Base-by-base conservation (phyloP, 1,140 invertebrate genomes). In the Drosophila ficusphila region DNA sequence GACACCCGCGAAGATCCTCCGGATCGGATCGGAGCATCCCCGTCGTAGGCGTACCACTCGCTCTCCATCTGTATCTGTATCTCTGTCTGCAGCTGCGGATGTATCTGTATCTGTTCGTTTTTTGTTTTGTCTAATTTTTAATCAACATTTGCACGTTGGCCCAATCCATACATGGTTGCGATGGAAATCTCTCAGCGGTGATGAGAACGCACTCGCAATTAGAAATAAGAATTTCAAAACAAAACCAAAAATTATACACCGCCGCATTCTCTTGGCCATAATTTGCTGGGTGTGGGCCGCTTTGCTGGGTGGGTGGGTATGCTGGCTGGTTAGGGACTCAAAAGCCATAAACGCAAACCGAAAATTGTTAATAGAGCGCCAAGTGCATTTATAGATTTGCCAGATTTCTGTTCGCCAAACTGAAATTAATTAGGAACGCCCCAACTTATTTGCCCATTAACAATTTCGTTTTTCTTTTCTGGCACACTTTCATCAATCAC, bases 121-220 rank as follows among this genome's bases (percentile, higher is more conserved):
- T 73, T 71, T 75, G 68, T 88, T 89, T 89, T 88, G 82, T 88
- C 79, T 83, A 89, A 83, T 83, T 88, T 83, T 83, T 88, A 88
- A 88, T 88, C 73, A 88, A 88, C 82, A 88, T 89, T 88, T 82
- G 82, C 82, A 88, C 82, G 83, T 89, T 88, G 78, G 69, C 69
- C 82, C 82, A 86, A 88, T 82, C 82, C 82, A 88, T 88, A 88
- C 82, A 88, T 88, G 82, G 79, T 73, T 72, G 82, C 49, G 69
- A 68, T 88, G 81, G 76, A 85, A 81, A 75, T 58, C 72, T 75
- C 72, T 75, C 73, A 31, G 11, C 52, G 54, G 48, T 70, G 58
- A 75, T 70, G 64, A 75, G 79, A 62, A 68, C 62, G 52, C 76
- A 73, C 56, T 62, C 76, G 65, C 56, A 85, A 86, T 85, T 85